These are phyloP conservation scores for Aporrectodea caliginosa DNA, from an alignment of 1,140 invertebrate genomes.

Conservation along the genomic window DNA sequence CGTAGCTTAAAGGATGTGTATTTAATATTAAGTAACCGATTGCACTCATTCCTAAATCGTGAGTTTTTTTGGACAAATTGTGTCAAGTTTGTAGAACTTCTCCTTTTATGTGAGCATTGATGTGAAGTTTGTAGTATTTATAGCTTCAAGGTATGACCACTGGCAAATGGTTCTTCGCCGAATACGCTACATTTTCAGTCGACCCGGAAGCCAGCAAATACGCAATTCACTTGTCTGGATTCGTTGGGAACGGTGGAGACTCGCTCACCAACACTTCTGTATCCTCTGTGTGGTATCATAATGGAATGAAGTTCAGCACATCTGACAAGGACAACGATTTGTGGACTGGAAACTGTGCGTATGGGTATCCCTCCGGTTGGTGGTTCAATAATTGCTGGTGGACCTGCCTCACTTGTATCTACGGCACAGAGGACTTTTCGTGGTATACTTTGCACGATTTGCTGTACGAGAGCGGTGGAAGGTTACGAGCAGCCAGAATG, in stretches of 20 bases:
- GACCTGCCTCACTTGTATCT: neutral
- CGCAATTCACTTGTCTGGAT: neutral
- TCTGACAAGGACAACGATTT: neutral
- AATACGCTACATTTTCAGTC: neutral
- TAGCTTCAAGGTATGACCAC: neutral
- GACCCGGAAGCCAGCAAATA: neutral
- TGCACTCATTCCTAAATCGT: too few relatives aligned
- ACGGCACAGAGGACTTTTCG: neutral
- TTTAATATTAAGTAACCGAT: too few relatives aligned
- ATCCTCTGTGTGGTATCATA: neutral
- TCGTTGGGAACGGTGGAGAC: neutral
- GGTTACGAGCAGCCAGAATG: neutral
- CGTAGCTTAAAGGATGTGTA: too few relatives aligned
- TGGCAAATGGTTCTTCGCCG: neutral
- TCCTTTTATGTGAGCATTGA: too few relatives aligned
- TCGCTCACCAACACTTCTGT: neutral
- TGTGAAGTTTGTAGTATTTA: too few relatives aligned
- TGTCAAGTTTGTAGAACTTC: too few relatives aligned
- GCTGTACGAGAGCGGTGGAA: neutral
- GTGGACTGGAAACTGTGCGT: neutral
- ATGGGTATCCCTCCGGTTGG: neutral
- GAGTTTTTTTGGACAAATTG: too few relatives aligned
- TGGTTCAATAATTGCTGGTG: neutral
- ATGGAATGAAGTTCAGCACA: neutral
- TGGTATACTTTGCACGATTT: neutral